phyloP scores from a whole-genome alignment of 2,113 vertebrate genomes.

The Microtus ochrogaster region DNA sequence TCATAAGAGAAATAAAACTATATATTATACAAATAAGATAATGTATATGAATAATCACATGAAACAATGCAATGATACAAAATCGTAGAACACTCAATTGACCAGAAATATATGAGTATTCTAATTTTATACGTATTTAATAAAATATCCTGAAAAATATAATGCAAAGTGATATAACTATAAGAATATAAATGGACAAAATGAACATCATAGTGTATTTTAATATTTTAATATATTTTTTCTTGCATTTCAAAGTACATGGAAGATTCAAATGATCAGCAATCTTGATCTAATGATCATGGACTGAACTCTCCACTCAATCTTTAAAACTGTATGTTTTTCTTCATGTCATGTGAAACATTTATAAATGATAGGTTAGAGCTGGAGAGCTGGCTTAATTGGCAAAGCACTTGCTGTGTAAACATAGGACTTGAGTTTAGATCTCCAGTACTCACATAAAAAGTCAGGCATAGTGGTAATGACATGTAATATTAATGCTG shows the following conservation, averaged over 20 bases:
- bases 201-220: not conserved
- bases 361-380: constrained; percentile 12
- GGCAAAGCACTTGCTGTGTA: not conserved
- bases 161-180: not conserved
- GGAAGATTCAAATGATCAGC: not conserved
- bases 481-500: not conserved
- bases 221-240: constrained; percentile 19
- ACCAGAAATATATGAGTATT: not conserved
- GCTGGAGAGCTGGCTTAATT: not conserved
- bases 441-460: not conserved
- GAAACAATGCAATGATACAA: constrained; percentile 28
- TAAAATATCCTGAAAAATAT: constrained; percentile 24
- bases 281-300: not conserved
- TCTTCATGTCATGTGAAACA: not conserved
- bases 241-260: not conserved
- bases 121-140: constrained; percentile 5
- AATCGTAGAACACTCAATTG: not conserved
- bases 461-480: not conserved
- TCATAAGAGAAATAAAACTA: constrained; percentile 43
- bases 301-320: not conserved
- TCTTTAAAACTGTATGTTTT: constrained; percentile 23
- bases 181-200: not conserved
- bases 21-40: not conserved
- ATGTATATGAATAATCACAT: not conserved
- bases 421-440: not conserved